Evolutionary conservation across 2,797 vertebrate species (phyloP).

Genomic region (Oryzias sinensis): DNA sequence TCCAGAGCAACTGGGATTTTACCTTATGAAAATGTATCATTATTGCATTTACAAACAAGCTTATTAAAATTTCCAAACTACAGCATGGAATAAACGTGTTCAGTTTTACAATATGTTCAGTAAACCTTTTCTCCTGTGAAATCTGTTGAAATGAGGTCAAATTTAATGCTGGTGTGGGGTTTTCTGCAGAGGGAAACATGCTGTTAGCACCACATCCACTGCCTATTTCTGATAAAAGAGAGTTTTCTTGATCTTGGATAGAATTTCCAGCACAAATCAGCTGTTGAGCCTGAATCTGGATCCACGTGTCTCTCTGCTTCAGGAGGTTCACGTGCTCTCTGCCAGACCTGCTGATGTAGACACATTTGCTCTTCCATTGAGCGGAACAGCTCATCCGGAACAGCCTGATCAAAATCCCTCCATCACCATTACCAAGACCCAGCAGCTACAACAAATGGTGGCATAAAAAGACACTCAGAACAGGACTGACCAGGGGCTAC

Average conservation of each 20-base stretch:
- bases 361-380: slow-evolving; percentile 64
- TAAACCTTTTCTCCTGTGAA: no score
- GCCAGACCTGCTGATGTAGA: slow-evolving; percentile 57
- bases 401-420: slow-evolving; percentile 42
- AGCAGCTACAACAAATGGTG: slow-evolving; percentile 18
- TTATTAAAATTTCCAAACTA: background rate
- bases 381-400: slow-evolving; percentile 57
- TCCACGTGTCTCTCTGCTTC: slow-evolving; percentile 35
- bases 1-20: no score
- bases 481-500: slow-evolving; percentile 2
- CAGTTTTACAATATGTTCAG: no score
- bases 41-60: background rate
- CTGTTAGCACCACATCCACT: no score
- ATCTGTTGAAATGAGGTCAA: no score
- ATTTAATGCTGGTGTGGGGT: no score
- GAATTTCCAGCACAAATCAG: slow-evolving; percentile 14
- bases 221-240: no score
- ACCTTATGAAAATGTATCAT: background rate
- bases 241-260: background rate
- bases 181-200: no score
- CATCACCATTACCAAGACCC: slow-evolving; percentile 30
- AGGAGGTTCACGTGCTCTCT: slow-evolving; percentile 47
- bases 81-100: no score
- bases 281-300: slow-evolving; percentile 34
- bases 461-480: slow-evolving; percentile 8